Evolutionary conservation across 2,113 vertebrate genomes (phyloP), one percentile per base, ranked within the genome.

Genomic region (Varanus komodoensis): DNA sequence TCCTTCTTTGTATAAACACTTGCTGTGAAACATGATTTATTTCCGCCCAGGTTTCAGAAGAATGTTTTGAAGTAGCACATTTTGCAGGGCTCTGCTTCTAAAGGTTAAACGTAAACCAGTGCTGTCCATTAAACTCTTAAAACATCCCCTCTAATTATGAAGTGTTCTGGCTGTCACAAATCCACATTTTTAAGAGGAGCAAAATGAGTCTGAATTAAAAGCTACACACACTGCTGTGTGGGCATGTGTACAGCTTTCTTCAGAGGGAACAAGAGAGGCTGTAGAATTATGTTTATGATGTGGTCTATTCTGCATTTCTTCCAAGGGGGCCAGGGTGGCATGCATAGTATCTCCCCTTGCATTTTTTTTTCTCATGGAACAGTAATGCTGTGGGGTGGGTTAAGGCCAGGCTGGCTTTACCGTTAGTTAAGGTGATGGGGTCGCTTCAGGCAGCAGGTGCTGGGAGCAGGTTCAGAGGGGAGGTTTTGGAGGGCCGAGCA

Each of bases 41-140:
- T 92, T 77, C 15, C 8, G 50, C 78, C 27, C 9, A 90, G 3
- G 17, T 90, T 91, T 79, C 15, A 89, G 82, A 73, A 91, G 4
- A 89, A 86, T 38, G 4, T 90, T 92, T 91, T 89, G 88, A 93
- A 89, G 44, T 57, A 86, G 52, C 9, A 0, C 64, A 69, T 86
- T 84, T 92, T 89, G 90, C 15, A 87, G n/a, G 19, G 75, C 32
- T 94, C 27, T 84, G 38, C 84, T 93, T 90, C 88, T 52, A 93
- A 95, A 93, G 67, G 57, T 23, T 64, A 84, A 92, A 67, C 11
- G 77, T 78, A 95, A 95, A 92, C 85, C 77, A 71, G 50, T 87
- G n/a, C 89, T 74, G 25, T 86, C 15, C 27, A 14, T 82, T 23
- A 73, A 52, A 2, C 90, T 92, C 88, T 90, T 86, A 93, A 92